Percentiles rank a stretch among this genome's conserved stretches.
Evolutionary conservation across 2,888 invertebrate species (phyloP).

Genomic region (Rotaria macrura): DNA sequence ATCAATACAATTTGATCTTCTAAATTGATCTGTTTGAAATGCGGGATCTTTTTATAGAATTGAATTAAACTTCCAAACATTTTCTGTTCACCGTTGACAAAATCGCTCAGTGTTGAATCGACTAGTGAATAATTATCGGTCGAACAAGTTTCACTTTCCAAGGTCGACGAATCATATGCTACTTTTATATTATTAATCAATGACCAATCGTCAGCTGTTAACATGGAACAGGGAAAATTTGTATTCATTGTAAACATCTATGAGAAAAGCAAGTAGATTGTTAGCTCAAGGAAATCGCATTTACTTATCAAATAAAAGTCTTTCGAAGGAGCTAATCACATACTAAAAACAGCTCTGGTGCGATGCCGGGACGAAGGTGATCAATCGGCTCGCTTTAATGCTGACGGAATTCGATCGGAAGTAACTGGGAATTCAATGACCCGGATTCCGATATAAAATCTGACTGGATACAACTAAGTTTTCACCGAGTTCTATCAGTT

Average conservation of each 20-base stretch:
- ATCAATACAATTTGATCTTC: background rate
- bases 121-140: background rate
- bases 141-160: background rate
- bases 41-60: background rate
- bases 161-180: background rate
- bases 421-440: too few species aligned
- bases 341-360: too few species aligned
- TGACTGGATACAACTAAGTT: too few species aligned
- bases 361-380: too few species aligned
- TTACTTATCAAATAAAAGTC: too few species aligned
- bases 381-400: too few species aligned
- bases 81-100: background rate
- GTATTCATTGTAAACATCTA: background rate
- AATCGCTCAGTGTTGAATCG: background rate
- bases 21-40: background rate
- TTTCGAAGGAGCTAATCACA: too few species aligned
- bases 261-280: too few species aligned
- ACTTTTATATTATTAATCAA: background rate
- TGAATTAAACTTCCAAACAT: background rate
- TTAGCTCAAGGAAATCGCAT: too few species aligned
- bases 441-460: too few species aligned
- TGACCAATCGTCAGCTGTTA: background rate
- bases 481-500: too few species aligned
- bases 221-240: background rate
- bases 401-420: too few species aligned